Evolutionary conservation across 2,797 vertebrate genomes (phyloP).

Genomic region (Clarias fuscus): DNA sequence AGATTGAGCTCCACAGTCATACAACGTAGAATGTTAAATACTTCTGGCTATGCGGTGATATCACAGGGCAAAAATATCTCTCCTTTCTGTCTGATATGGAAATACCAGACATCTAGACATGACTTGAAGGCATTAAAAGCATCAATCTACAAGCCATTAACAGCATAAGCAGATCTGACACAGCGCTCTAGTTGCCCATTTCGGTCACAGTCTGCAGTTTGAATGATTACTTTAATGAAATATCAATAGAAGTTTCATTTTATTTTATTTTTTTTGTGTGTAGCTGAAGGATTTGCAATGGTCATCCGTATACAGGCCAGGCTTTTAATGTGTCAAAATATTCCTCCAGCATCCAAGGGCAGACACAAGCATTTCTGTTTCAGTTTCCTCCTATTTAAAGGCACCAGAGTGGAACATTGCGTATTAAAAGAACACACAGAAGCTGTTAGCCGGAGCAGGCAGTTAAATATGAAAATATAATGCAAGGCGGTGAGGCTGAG

Average conservation of each 20-base stretch:
- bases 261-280: no score
- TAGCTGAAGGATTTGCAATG: background rate
- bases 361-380: constrained; percentile 41
- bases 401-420: constrained; percentile 38
- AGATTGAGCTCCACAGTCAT: constrained; percentile 23
- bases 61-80: background rate
- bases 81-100: background rate
- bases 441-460: constrained; percentile 34
- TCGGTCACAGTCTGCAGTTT: background rate
- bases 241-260: constrained; percentile 22
- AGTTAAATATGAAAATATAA: constrained; percentile 59
- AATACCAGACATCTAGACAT: background rate
- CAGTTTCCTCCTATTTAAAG: constrained; percentile 46
- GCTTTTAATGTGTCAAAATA: constrained; percentile 33
- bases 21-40: constrained; percentile 42
- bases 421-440: constrained; percentile 43
- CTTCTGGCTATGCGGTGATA: constrained; percentile 6
- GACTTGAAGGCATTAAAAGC: background rate
- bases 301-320: background rate
- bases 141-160: constrained; percentile 21
- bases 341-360: constrained; percentile 34
- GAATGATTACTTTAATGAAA: constrained; percentile 16
- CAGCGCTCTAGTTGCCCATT: background rate
- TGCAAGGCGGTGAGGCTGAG: constrained; percentile 11
- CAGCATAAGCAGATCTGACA: background rate